Evolutionary conservation across 2,797 vertebrate genomes (phyloP).

Genomic region (Pantherophis alleghaniensis): DNA sequence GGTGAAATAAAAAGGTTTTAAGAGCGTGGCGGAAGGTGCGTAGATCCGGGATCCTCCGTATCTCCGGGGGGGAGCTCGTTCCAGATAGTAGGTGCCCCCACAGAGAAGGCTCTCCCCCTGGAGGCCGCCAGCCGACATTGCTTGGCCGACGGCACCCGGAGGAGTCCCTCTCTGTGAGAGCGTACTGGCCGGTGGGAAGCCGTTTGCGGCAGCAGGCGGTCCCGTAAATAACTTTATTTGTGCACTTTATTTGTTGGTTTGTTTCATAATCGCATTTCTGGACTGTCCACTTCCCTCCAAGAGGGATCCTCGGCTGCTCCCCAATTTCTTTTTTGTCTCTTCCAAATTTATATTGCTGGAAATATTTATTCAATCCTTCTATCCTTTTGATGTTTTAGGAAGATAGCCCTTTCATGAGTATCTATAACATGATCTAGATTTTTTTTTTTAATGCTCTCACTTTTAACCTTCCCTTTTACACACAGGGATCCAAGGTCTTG

Average conservation of each 20-base stretch:
- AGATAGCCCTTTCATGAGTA: neutral
- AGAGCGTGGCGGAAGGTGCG: too few relatives aligned
- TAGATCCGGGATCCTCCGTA: too few relatives aligned
- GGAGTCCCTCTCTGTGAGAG: too few relatives aligned
- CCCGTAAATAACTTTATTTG: too few relatives aligned
- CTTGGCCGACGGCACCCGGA: too few relatives aligned
- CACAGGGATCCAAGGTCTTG: neutral
- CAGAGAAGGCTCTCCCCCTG: too few relatives aligned
- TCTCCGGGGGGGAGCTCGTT: too few relatives aligned
- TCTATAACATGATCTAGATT: neutral
- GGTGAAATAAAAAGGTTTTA: too few relatives aligned
- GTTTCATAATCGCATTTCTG: neutral
- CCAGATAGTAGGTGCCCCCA: too few relatives aligned
- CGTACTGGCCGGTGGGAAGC: too few relatives aligned
- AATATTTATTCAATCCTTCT: neutral
- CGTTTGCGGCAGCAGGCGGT: too few relatives aligned
- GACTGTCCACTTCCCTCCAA: neutral
- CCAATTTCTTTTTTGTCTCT: neutral
- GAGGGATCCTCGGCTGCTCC: neutral
- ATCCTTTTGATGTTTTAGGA: neutral
- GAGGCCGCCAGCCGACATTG: too few relatives aligned
- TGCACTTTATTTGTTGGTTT: neutral
- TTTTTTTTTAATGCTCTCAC: neutral
- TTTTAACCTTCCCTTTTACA: neutral
- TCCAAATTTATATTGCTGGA: neutral